These are phyloP conservation scores for Butorides virescens DNA, from an alignment of 2,113 vertebrate genomes.

Conservation along the genomic window DNA sequence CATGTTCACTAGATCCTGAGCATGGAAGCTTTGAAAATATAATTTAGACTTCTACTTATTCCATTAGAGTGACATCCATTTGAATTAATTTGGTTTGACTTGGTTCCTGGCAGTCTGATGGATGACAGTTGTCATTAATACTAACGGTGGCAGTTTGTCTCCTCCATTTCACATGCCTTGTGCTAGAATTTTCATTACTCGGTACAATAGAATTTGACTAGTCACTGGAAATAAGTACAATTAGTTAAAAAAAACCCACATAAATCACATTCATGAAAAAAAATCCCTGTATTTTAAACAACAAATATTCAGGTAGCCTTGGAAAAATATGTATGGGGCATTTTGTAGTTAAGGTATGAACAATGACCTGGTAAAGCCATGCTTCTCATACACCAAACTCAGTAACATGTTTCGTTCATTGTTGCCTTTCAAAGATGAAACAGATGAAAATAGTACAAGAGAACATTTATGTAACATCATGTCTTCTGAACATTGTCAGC, in stretches of 20 bases:
- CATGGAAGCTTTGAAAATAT: neutral
- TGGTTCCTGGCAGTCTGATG: slow-evolving; percentile 9
- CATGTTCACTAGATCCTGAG: neutral
- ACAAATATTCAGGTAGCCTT: neutral
- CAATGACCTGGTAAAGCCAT: neutral
- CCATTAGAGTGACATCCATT: neutral
- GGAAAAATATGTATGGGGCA: neutral
- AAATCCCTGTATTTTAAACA: neutral
- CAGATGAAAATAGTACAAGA: slow-evolving; percentile 33
- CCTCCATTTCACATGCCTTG: neutral
- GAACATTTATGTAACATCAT: slow-evolving; percentile 46
- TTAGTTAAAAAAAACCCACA: neutral
- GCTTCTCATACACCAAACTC: neutral
- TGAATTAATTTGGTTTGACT: slow-evolving; percentile 6
- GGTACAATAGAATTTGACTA: neutral
- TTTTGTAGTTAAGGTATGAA: neutral
- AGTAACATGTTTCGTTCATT: neutral
- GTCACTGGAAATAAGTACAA: neutral
- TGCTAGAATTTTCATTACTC: neutral
- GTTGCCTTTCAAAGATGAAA: neutral
- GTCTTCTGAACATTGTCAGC: slow-evolving; percentile 32
- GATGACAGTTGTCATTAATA: slow-evolving; percentile 5
- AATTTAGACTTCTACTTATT: neutral
- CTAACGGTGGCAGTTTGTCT: slow-evolving; percentile 1
- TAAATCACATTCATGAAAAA: neutral